Base-by-base conservation (phyloP, 2,888 invertebrate species). In the Nyleta sp. region DNA sequence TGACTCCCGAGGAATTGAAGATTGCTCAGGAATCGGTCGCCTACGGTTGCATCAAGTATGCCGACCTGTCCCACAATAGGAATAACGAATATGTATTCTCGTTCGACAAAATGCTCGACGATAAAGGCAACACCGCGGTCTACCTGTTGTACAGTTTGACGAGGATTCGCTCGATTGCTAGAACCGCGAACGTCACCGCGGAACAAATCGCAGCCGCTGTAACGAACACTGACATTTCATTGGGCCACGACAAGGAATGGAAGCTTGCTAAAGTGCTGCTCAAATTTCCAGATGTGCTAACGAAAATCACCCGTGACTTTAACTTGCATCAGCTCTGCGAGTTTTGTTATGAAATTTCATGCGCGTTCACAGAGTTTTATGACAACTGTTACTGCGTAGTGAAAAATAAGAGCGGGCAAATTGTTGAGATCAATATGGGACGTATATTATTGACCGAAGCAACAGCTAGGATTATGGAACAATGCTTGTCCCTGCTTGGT, bases 21-120 rank as follows among this genome's bases (percentile, higher is more conserved):
- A 91, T 92, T 52, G 98, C 98, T 0, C 96, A 97, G 91, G 95
- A 97, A 91, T 95, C 98, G 0, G 94, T 99, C 0, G 99, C 99
- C 0, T 99, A 98, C 90, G 98, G 99, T 3, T 99, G 99, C 89
- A 98, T 99, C 70, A 99, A 99, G 90, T 99, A 99, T 91, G 96
- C 99, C 3, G 99, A 99, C 92, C 93, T 99, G 52, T 96, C 96
- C 11, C 98, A 99, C 87, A 98, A 98, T 90, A 94, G 98, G 77
- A 94, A 94, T 68, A 96, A 96, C 89, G 99, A 99, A 88, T 99
- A 99, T 89, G 94, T 99, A 1, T 99, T 99, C 91, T 99, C 98
- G 0, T 99, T 99, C 91, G 98, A 99, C 88, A 98, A 98, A 75
- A 99, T 99, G 99, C 92, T 99, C 80, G 99, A 99, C 87, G 99